Percentiles rank a stretch among this genome's conserved stretches.
These are phyloP conservation scores for Coenonympha arcania DNA, from an alignment of 2,888 invertebrate genomes.

Conservation along the genomic window DNA sequence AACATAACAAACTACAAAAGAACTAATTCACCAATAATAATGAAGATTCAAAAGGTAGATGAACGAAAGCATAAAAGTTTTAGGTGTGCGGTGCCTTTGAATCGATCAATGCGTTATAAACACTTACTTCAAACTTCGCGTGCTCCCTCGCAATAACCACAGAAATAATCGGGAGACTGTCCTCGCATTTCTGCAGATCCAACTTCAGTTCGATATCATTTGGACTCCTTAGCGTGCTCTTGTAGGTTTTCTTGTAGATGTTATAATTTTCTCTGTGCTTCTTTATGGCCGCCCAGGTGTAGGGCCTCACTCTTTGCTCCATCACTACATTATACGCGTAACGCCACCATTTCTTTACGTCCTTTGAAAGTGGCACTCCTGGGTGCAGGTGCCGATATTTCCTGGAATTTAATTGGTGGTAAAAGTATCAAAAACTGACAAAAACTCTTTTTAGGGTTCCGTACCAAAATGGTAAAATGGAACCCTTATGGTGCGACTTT, in stretches of 20 bases:
- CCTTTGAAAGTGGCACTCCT: slow-evolving; percentile 70
- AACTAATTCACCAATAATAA: no score
- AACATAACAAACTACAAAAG: no score
- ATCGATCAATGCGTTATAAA: no score
- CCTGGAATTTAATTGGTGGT: slow-evolving; percentile 39
- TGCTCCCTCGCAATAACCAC: slow-evolving; percentile 86
- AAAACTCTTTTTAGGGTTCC: not conserved
- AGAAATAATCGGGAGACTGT: slow-evolving; percentile 80
- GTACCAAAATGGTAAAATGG: no score
- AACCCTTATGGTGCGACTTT: no score
- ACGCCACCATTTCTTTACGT: slow-evolving; percentile 81
- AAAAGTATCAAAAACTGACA: not conserved
- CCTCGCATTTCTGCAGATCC: slow-evolving; percentile 83
- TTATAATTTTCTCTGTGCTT: slow-evolving; percentile 80
- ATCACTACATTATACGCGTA: slow-evolving; percentile 81
- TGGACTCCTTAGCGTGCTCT: slow-evolving; percentile 79
- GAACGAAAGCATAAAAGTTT: no score
- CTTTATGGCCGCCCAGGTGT: slow-evolving; percentile 81
- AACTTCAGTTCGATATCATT: slow-evolving; percentile 82
- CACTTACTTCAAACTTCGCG: slow-evolving; percentile 81
- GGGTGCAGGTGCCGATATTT: slow-evolving; percentile 79
- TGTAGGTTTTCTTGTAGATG: slow-evolving; percentile 79
- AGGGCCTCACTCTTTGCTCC: slow-evolving; percentile 81
- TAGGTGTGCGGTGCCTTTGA: no score
- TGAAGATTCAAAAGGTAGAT: not conserved